These are phyloP conservation scores for Eilema depressum DNA, from an alignment of 2,888 invertebrate species.

Conservation along the genomic window DNA sequence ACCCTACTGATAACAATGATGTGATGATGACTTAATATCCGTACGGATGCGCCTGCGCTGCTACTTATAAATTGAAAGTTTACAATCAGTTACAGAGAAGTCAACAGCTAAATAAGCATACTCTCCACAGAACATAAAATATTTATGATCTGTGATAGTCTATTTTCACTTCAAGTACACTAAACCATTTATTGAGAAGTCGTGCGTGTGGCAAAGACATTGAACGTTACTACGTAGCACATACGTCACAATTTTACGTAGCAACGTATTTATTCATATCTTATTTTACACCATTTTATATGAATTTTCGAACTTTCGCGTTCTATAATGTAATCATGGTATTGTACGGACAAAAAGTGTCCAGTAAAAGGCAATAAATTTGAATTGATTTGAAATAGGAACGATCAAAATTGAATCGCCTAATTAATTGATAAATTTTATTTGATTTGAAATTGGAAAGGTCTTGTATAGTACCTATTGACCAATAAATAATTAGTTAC, in stretches of 20 bases:
- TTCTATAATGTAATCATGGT: background rate
- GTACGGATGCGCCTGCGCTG: no score
- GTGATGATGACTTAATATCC: no score
- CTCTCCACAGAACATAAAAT: background rate
- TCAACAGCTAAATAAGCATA: background rate
- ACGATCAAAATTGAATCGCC: background rate
- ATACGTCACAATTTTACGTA: conserved; percentile 19
- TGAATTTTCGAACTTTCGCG: background rate
- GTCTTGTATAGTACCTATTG: background rate
- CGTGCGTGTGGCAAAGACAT: conserved; percentile 5
- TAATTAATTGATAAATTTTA: background rate
- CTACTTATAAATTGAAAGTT: no score
- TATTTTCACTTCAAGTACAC: conserved; percentile 8
- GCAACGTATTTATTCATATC: conserved; percentile 12
- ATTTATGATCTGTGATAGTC: background rate
- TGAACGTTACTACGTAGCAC: conserved; percentile 8
- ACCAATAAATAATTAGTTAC: background rate
- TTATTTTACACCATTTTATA: background rate
- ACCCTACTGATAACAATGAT: no score
- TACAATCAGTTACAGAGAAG: no score
- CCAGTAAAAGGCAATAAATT: background rate
- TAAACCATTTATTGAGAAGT: conserved; percentile 2
- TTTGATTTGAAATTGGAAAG: background rate
- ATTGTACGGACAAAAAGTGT: background rate
- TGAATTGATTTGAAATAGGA: conserved; percentile 1